Evolutionary conservation across 2,888 invertebrate species (phyloP), one percentile per base, ranked within the genome.

Genomic region (Endomychus coccineus): DNA sequence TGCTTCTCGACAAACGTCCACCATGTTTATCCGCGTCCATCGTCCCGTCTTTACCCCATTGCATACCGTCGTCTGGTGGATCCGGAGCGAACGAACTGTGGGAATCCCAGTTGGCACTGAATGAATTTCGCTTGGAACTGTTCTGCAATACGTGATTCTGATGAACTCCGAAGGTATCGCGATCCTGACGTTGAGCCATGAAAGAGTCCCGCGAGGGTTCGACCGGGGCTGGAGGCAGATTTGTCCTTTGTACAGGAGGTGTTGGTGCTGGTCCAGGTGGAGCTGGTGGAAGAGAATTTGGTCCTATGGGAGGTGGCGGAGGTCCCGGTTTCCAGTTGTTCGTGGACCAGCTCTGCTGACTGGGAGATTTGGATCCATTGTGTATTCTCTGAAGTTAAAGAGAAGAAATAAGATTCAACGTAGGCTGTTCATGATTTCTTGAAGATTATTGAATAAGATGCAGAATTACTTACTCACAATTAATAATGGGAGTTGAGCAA

Each of bases 81-180:
- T 63, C 64, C 23, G 62, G 61, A 2, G 63, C 60, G 19, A 61
- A 47, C 22, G 54, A 55, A 42, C 56, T 61, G 28, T 65, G 65
- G 11, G 60, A 59, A 30, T 67, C 67, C 67, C 67, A 67, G 36
- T 67, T 67, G 28, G 65, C 64, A 46, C 64, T 65, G 48, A 67
- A 67, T 1, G 66, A 66, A 43, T 66, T 66, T 21, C 66, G 40
- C 37, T 67, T 66, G 1, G 64, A 63, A 39, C 54, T 63, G 32
- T 55, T 61, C 33, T 59, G 56, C 3, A 52, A 46, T 1, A 54
- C 53, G 3, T 56, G 67, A 52, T 79, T 79, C 52, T 81, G 80
- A 38, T 81, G 78, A 1, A 81, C 82, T 1, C 82, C 81, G 45
- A 81, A 81, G 0, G 82, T 82, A 49, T 81, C 82, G 15, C 80